Percentiles rank a stretch among this genome's conserved stretches.
Evolutionary conservation across 1,140 invertebrate species (phyloP).

Genomic region (Frieseomelitta varia): DNA sequence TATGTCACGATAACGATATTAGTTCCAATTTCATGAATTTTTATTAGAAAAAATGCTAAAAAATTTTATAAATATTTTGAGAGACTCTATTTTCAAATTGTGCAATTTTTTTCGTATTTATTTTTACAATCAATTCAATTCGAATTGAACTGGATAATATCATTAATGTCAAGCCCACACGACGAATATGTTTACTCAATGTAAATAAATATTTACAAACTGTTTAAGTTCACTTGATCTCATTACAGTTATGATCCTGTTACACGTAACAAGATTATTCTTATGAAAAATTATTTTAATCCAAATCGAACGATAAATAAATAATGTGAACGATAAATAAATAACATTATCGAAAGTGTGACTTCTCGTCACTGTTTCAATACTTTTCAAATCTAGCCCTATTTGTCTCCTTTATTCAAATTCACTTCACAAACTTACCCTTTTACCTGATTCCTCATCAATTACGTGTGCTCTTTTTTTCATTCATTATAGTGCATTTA

Average conservation of each 20-base stretch:
- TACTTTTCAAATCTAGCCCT: neutral
- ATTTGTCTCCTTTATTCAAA: neutral
- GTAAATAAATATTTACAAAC: slow-evolving; percentile 40
- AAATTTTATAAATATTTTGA: too few relatives aligned
- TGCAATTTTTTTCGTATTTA: neutral
- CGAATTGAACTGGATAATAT: slow-evolving; percentile 13
- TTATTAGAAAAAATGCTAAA: neutral
- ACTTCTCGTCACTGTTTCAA: neutral
- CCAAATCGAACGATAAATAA: neutral
- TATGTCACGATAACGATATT: too few relatives aligned
- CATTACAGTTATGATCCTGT: neutral
- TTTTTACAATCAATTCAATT: slow-evolving; percentile 21
- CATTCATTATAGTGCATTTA: neutral
- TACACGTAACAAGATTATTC: neutral
- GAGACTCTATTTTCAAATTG: too few relatives aligned
- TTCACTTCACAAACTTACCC: slow-evolving; percentile 1
- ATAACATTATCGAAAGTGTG: neutral
- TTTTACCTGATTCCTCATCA: neutral
- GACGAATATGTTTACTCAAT: neutral
- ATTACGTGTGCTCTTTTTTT: neutral
- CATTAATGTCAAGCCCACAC: neutral
- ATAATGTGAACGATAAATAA: slow-evolving; percentile 5
- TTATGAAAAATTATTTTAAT: neutral
- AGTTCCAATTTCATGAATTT: neutral
- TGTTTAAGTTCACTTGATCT: neutral